Base-by-base conservation (phyloP, 1,140 invertebrate species). In the Idris sp. region DNA sequence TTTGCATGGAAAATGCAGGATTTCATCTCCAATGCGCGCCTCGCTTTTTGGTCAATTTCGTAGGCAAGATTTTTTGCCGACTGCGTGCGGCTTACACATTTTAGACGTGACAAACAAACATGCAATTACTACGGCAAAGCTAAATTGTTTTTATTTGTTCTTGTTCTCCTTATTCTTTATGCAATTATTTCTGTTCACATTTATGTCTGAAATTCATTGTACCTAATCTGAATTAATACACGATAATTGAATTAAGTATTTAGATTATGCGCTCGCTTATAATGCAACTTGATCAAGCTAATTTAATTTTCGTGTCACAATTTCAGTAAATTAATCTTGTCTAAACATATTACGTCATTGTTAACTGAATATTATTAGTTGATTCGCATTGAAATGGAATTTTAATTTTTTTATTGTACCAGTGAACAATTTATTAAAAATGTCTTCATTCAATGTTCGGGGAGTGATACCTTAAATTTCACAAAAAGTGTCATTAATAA, bases 301-400 rank as follows among this genome's bases (percentile, higher is more conserved):
- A 69, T 69, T 28, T 22, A 59, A 59, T 59, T 69, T 69, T 69
- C 65, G 53, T 68, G 35, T 19, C 36, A 69, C 46, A 11, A 69
- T 54, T 71, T 36, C 33, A 11, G 11, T 26, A 61, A 71, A 71
- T 71, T 69, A 69, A 51, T 18, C 31, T 31, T 38, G 54, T 46
- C 49, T 44, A 44, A 51, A 28, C 33, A 22, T n/a, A 16, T 53
- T 69, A 35, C 31, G 44, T 46, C 36, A 49, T 49, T 49, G 48
- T 54, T 53, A 53, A 65, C n/a, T n/a, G n/a, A n/a, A n/a, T n/a
- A n/a, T n/a, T n/a, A n/a, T n/a, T 30, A 30, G 51, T 51, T 38
- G 54, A 28, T 28, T 22, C 19, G 19, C 19, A 22, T 22, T 22
- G n/a, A n/a, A n/a, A n/a, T n/a, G n/a, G n/a, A n/a, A n/a, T n/a